These are phyloP conservation scores for Hymenopus coronatus DNA, from an alignment of 2,888 invertebrate genomes.

Conservation along the genomic window DNA sequence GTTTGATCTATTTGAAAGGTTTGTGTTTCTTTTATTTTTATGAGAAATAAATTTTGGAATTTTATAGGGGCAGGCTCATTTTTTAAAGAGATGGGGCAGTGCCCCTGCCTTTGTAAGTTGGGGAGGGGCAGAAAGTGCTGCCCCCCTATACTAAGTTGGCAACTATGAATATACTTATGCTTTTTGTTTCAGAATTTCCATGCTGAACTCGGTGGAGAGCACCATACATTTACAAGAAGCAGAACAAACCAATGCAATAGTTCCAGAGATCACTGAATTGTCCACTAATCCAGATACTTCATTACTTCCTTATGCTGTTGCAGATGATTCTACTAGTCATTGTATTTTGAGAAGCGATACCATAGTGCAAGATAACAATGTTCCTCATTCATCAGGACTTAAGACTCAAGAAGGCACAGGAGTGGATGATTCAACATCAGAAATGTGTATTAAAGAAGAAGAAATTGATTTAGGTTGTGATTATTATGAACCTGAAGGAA, in stretches of 20 bases:
- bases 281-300: neutral
- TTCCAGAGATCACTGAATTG: neutral
- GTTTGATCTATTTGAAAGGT: no score
- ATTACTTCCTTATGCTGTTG: neutral
- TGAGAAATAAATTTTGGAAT: no score
- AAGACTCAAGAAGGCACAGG: no score
- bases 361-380: neutral
- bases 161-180: neutral
- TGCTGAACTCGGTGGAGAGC: neutral
- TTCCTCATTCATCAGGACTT: neutral
- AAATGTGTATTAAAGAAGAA: neutral
- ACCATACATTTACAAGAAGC: neutral
- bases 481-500: neutral
- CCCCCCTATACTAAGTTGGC: no score
- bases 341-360: neutral
- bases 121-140: no score
- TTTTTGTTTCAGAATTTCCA: neutral
- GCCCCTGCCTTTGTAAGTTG: no score
- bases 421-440: neutral
- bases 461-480: neutral
- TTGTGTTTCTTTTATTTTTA: no score
- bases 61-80: no score
- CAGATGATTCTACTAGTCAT: neutral
- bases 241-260: neutral
- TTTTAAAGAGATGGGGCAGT: no score